Conservation (phyloP, 2,113 vertebrate genomes). For the Corydoras sp. region DNA sequence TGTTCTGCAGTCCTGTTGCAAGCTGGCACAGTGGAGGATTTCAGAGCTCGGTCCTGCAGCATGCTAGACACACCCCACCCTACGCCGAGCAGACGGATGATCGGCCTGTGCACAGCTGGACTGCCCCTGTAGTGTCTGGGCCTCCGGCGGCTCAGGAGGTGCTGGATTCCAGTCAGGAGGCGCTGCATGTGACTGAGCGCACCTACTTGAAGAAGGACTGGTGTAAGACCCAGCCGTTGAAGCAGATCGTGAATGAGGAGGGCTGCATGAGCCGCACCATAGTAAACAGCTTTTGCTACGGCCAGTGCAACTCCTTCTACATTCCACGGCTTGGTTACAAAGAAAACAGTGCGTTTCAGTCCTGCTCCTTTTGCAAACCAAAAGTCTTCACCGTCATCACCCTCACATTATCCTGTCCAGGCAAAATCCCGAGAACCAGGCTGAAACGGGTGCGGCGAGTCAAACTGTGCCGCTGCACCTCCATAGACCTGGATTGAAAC, state of each 20-base stretch:
- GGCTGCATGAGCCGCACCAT: slow-evolving; percentile 88
- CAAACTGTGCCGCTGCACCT: slow-evolving; percentile 92
- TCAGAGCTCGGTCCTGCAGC: slow-evolving; percentile 79
- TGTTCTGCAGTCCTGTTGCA: slow-evolving; percentile 62
- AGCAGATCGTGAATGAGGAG: slow-evolving; percentile 88
- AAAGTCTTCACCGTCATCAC: slow-evolving; percentile 89
- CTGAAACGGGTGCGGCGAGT: slow-evolving; percentile 89
- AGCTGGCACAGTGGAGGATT: slow-evolving; percentile 64
- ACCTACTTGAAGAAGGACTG: slow-evolving; percentile 89
- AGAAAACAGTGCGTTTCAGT: slow-evolving; percentile 87
- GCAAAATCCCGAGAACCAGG: slow-evolving; percentile 79
- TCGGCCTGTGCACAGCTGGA: slow-evolving; percentile 64
- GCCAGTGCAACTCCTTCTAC: slow-evolving; percentile 97
- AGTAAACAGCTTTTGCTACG: slow-evolving; percentile 93
- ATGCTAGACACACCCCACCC: slow-evolving; percentile 80
- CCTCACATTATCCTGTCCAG: slow-evolving; percentile 85
- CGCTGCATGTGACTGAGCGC: slow-evolving; percentile 88
- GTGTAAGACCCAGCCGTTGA: slow-evolving; percentile 95
- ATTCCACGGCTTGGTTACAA: slow-evolving; percentile 85
- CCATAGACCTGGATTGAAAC: slow-evolving; percentile 82
- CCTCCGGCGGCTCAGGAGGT: slow-evolving; percentile 83
- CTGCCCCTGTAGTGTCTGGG: slow-evolving; percentile 65
- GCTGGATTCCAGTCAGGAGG: slow-evolving; percentile 92
- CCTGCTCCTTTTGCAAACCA: slow-evolving; percentile 92
- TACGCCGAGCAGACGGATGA: slow-evolving; percentile 77